Percentiles rank a stretch among this genome's conserved stretches.
Conservation (phyloP, 1,140 invertebrate genomes). For the Pentalonia nigronervosa region DNA sequence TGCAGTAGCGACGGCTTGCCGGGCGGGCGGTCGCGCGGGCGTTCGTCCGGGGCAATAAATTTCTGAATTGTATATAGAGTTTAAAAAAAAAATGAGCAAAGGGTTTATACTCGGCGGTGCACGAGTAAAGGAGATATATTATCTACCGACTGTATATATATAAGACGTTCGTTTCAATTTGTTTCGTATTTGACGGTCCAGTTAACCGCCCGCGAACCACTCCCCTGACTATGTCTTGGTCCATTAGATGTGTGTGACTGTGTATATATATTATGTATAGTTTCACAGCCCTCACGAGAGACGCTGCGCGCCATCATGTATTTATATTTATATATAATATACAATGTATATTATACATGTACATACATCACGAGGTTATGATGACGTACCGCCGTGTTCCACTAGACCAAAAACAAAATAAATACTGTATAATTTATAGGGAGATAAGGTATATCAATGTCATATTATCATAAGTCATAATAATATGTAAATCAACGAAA, state of each 20-base stretch:
- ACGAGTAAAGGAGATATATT: conserved; percentile 54
- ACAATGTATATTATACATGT: neutral
- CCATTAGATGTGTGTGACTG: neutral
- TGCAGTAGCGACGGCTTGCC: neutral
- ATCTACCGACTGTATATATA: conserved; percentile 23
- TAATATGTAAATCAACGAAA: neutral
- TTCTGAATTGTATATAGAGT: conserved; percentile 19
- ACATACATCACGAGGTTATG: neutral
- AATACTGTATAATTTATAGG: neutral
- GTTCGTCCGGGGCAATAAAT: conserved; percentile 33
- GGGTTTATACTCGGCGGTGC: conserved; percentile 43
- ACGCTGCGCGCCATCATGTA: neutral
- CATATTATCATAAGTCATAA: neutral
- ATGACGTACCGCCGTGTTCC: neutral
- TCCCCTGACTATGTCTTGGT: neutral
- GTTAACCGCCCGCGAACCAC: conserved; percentile 24
- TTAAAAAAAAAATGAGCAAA: conserved; percentile 37
- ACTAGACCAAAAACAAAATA: neutral
- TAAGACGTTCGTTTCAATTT: conserved; percentile 57
- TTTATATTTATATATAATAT: neutral
- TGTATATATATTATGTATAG: neutral
- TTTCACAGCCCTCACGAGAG: neutral
- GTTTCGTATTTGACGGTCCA: conserved; percentile 57
- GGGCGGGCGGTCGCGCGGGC: too few relatives aligned
- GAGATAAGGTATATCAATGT: neutral